phyloP scores from a whole-genome alignment of 2,888 invertebrate genomes.

The Drosophila robusta region DNA sequence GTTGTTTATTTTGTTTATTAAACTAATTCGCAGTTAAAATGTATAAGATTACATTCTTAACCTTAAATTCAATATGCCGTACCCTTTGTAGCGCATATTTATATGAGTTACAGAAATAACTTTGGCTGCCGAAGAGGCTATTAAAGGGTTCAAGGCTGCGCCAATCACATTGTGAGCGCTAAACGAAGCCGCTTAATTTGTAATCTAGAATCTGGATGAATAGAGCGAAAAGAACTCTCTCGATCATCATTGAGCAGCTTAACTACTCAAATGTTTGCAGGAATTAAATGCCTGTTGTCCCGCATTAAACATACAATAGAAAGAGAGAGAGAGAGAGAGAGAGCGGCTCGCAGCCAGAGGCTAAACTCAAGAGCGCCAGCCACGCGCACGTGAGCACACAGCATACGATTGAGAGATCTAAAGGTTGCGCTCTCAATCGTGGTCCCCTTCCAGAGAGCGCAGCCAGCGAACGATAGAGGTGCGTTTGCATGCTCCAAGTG shows the following conservation, averaged over 20 bases:
- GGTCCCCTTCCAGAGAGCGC: conserved; percentile 9
- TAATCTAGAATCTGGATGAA: conserved; percentile 29
- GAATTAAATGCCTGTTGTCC: neutral
- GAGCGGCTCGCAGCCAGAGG: neutral
- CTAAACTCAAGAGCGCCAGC: conserved; percentile 6
- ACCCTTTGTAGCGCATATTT: conserved; percentile 28
- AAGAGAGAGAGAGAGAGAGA: neutral
- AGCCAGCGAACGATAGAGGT: conserved; percentile 1
- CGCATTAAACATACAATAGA: neutral
- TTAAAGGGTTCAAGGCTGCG: conserved; percentile 71
- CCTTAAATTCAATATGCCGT: neutral
- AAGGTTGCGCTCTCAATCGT: no score
- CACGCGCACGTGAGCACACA: conserved; percentile 1
- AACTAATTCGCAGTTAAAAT: neutral
- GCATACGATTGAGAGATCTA: neutral
- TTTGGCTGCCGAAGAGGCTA: conserved; percentile 59
- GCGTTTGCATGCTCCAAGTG: conserved; percentile 21
- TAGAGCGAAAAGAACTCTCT: neutral
- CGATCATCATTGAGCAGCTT: neutral
- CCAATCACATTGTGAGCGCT: conserved; percentile 25
- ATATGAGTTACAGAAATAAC: conserved; percentile 63
- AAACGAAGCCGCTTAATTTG: conserved; percentile 50
- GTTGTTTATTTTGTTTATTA: no score
- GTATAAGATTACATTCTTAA: neutral
- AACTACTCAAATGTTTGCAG: neutral